phyloP scores from a whole-genome alignment of 2,888 invertebrate species.

The Terebella lapidaria region DNA sequence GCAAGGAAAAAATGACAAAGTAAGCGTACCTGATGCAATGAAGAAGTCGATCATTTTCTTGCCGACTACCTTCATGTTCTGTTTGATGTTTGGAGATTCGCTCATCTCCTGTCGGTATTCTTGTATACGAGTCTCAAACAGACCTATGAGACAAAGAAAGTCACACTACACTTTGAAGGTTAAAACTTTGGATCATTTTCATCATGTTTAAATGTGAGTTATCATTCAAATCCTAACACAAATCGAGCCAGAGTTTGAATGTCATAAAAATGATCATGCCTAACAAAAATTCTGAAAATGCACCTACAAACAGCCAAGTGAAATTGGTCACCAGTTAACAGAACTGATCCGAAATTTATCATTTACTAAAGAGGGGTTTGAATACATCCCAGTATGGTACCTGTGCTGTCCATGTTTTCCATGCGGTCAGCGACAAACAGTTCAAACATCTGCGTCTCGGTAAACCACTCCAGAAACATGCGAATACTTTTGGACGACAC shows the following conservation, averaged over 20 bases:
- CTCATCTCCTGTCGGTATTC: slow-evolving; percentile 30
- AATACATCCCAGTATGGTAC: too few species aligned
- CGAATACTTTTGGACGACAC: slow-evolving; percentile 59
- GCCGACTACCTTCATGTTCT: slow-evolving; percentile 28
- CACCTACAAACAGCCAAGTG: too few species aligned
- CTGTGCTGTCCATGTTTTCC: slow-evolving; percentile 24
- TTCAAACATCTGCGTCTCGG: slow-evolving; percentile 80
- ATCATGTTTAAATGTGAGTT: too few species aligned
- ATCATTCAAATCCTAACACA: too few species aligned
- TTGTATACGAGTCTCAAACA: slow-evolving; percentile 28
- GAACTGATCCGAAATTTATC: too few species aligned
- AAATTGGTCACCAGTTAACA: too few species aligned
- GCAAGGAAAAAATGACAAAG: too few species aligned
- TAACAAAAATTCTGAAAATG: too few species aligned
- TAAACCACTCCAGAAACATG: slow-evolving; percentile 79
- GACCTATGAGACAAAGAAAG: background rate
- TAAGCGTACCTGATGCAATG: background rate
- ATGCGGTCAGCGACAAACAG: slow-evolving; percentile 56
- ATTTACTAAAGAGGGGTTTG: too few species aligned
- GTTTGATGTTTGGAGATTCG: slow-evolving; percentile 17
- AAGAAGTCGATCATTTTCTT: slow-evolving; percentile 20
- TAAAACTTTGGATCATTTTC: too few species aligned
- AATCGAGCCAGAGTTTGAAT: too few species aligned
- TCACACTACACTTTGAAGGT: background rate
- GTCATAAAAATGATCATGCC: too few species aligned